These are phyloP conservation scores for Synergus gifuensis DNA, from an alignment of 2,888 invertebrate genomes.

Conservation along the genomic window DNA sequence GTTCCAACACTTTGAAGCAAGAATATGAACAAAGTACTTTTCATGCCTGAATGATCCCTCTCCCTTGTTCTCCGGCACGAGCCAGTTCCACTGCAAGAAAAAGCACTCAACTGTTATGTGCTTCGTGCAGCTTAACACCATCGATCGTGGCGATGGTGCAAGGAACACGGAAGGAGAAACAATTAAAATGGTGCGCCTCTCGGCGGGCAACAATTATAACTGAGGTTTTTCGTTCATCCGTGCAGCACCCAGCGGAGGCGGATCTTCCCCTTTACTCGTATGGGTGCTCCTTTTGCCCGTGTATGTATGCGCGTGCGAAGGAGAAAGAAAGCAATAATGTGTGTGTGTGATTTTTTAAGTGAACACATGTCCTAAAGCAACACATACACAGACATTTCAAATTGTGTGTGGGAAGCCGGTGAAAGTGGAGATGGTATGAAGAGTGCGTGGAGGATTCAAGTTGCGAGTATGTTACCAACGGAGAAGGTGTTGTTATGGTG, in stretches of 20 bases:
- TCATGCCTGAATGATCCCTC: conserved; percentile 33
- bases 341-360: conserved; percentile 17
- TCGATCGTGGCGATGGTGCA: conserved; percentile 22
- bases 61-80: conserved; percentile 32
- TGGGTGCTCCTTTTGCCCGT: conserved; percentile 44
- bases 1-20: conserved; percentile 5
- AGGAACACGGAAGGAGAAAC: conserved; percentile 41
- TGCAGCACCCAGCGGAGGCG: conserved; percentile 71
- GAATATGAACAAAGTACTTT: conserved; percentile 18
- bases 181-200: conserved; percentile 68
- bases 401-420: conserved; percentile 9
- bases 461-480: conserved; percentile 52
- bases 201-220: conserved; percentile 77
- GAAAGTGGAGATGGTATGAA: conserved; percentile 32
- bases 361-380: background rate
- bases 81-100: conserved; percentile 32
- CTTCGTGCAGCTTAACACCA: conserved; percentile 37
- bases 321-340: conserved; percentile 49
- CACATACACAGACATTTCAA: conserved; percentile 18
- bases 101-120: conserved; percentile 29
- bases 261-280: conserved; percentile 61
- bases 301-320: conserved; percentile 49
- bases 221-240: conserved; percentile 75
- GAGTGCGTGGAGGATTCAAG: conserved; percentile 45
- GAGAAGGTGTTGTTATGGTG: conserved; percentile 71